A percentile compares a stretch with the other conserved stretches of the same genome.
phyloP scores from a whole-genome alignment of 2,113 vertebrate genomes.

The Datnioides undecimradiatus region DNA sequence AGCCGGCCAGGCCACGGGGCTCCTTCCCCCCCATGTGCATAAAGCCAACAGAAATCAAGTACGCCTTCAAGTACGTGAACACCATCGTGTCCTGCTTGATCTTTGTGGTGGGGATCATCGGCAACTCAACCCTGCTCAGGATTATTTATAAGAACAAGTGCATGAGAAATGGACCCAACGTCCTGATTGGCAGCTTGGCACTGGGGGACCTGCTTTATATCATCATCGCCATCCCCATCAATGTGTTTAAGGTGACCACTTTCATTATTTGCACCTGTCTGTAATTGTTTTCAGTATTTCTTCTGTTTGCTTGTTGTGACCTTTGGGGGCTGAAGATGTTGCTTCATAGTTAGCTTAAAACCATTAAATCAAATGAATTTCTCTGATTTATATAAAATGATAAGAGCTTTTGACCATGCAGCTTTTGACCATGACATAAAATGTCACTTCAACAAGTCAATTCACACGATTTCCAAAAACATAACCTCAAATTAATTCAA shows the following conservation, averaged over 20 bases:
- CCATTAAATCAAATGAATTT: too few species aligned
- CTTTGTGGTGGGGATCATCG: slow-evolving; percentile 91
- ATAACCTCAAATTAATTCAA: background rate
- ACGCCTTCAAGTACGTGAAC: slow-evolving; percentile 91
- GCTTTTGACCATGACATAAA: background rate
- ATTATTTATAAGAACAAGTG: slow-evolving; percentile 97
- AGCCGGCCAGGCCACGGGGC: slow-evolving; percentile 26
- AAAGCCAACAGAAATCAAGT: slow-evolving; percentile 86
- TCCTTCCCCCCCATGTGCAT: slow-evolving; percentile 84
- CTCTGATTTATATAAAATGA: background rate
- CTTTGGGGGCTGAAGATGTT: background rate
- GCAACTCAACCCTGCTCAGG: slow-evolving; percentile 90
- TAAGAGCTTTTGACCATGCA: too few species aligned
- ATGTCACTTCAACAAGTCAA: background rate
- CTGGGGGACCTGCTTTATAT: slow-evolving; percentile 93
- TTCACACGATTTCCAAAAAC: background rate
- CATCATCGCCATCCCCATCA: slow-evolving; percentile 91
- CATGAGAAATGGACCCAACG: slow-evolving; percentile 93
- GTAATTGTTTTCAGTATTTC: background rate
- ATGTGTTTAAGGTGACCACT: slow-evolving; percentile 88
- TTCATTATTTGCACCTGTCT: background rate
- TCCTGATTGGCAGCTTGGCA: slow-evolving; percentile 91
- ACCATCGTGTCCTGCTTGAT: slow-evolving; percentile 91
- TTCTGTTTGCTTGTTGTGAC: too few species aligned
- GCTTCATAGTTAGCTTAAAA: background rate